phyloP scores from a whole-genome alignment of 2,797 vertebrate genomes.

The Spizella passerina region DNA sequence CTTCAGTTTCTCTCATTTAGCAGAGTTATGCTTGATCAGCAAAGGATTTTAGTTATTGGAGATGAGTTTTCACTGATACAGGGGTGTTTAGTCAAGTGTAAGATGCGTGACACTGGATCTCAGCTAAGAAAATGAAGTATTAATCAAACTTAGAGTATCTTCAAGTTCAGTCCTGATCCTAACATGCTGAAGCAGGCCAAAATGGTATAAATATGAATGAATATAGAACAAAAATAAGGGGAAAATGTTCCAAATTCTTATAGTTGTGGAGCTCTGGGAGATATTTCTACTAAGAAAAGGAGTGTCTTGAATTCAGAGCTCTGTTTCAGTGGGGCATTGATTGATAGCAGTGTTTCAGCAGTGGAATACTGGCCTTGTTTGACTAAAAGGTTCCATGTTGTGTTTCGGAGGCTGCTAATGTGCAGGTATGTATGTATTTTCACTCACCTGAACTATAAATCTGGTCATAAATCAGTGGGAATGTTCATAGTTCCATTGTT shows the following conservation, averaged over 20 bases:
- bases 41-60: not conserved
- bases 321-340: not conserved
- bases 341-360: not conserved
- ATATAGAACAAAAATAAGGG: not conserved
- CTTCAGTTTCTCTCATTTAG: not conserved
- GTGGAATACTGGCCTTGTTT: not conserved
- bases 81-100: not conserved
- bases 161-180: not conserved
- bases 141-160: not conserved
- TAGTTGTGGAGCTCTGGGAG: not conserved
- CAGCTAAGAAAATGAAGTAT: not conserved
- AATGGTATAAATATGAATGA: not conserved
- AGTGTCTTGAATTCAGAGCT: not conserved
- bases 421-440: not conserved
- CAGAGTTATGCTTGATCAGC: not conserved
- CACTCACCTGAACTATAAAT: not conserved
- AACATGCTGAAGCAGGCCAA: not conserved
- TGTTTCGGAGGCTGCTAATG: not conserved
- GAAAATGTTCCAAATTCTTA: not conserved
- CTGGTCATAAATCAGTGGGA: not conserved
- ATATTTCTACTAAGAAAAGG: not conserved
- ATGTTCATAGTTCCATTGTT: not conserved
- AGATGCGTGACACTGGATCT: not conserved
- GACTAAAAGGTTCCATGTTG: not conserved
- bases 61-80: not conserved